phyloP scores from a whole-genome alignment of 2,797 vertebrate species.

The Menidia menidia region DNA sequence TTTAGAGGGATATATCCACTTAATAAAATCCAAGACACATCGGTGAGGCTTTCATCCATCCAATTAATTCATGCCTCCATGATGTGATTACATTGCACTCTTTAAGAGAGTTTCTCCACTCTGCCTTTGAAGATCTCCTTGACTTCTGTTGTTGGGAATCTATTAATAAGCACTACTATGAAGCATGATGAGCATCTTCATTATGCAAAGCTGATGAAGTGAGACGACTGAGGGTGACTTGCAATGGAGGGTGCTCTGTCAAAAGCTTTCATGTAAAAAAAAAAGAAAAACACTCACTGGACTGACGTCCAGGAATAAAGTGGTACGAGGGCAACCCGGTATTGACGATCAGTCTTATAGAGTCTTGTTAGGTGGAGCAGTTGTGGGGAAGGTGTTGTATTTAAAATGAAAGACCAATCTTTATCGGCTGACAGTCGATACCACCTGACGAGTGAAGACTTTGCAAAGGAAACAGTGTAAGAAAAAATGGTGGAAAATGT shows the following conservation, averaged over 20 bases:
- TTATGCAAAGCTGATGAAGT: slow-evolving; percentile 58
- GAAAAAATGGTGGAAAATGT: slow-evolving; percentile 5
- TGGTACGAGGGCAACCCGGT: slow-evolving; percentile 6
- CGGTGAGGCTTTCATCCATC: slow-evolving; percentile 50
- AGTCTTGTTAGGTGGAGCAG: slow-evolving; percentile 10
- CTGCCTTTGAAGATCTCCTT: slow-evolving; percentile 29
- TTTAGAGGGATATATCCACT: slow-evolving; percentile 66
- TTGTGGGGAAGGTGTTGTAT: slow-evolving; percentile 6
- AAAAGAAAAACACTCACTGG: neutral
- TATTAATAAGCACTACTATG: slow-evolving; percentile 27
- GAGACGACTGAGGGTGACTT: slow-evolving; percentile 42
- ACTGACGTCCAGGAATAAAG: slow-evolving; percentile 12
- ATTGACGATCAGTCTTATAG: neutral
- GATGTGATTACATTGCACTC: slow-evolving; percentile 46
- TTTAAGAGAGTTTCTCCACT: slow-evolving; percentile 40
- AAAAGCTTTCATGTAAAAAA: neutral
- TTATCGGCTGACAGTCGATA: slow-evolving; percentile 24
- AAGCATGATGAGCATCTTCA: slow-evolving; percentile 67
- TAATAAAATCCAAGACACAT: slow-evolving; percentile 60
- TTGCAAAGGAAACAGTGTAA: slow-evolving; percentile 6
- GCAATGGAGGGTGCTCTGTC: slow-evolving; percentile 25
- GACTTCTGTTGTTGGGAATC: slow-evolving; percentile 25
- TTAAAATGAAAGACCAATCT: slow-evolving; percentile 21
- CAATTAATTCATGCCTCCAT: slow-evolving; percentile 52
- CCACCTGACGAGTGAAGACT: slow-evolving; percentile 17